Percentiles rank a stretch among this genome's conserved stretches.
Evolutionary conservation across 2,113 vertebrate genomes (phyloP).

Genomic region (Lasiurus cinereus): DNA sequence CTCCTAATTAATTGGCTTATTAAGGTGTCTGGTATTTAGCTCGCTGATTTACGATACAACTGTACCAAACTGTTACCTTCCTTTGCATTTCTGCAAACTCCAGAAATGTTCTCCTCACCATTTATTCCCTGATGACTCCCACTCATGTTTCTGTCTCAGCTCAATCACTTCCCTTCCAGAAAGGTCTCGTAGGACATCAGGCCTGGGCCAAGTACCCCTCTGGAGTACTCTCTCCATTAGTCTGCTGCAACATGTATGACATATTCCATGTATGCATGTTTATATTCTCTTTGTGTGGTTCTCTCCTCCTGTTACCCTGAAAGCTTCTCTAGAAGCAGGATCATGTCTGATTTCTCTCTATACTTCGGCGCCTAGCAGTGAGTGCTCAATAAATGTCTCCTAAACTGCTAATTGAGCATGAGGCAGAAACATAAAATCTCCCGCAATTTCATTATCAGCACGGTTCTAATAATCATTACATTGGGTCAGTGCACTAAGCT

Average conservation of each 20-base stretch:
- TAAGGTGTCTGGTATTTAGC: too few species aligned
- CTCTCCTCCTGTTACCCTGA: neutral
- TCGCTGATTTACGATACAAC: too few species aligned
- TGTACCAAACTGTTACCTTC: neutral
- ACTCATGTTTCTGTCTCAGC: neutral
- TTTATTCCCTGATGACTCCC: neutral
- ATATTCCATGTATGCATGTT: neutral
- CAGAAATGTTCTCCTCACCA: neutral
- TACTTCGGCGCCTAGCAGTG: neutral
- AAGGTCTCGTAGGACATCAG: neutral
- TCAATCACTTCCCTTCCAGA: neutral
- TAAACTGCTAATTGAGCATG: neutral
- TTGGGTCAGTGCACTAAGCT: neutral
- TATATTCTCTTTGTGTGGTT: neutral
- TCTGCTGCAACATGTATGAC: accelerated
- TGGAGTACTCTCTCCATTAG: too few species aligned
- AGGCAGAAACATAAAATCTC: neutral
- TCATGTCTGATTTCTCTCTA: neutral
- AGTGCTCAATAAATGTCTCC: neutral
- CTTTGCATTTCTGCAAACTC: neutral
- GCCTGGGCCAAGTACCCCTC: too few species aligned
- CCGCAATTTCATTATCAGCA: neutral
- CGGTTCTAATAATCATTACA: neutral
- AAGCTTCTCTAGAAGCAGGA: neutral
- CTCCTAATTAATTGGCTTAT: too few species aligned